Conservation (phyloP, 2,113 vertebrate genomes). For the Hystrix cristata region DNA sequence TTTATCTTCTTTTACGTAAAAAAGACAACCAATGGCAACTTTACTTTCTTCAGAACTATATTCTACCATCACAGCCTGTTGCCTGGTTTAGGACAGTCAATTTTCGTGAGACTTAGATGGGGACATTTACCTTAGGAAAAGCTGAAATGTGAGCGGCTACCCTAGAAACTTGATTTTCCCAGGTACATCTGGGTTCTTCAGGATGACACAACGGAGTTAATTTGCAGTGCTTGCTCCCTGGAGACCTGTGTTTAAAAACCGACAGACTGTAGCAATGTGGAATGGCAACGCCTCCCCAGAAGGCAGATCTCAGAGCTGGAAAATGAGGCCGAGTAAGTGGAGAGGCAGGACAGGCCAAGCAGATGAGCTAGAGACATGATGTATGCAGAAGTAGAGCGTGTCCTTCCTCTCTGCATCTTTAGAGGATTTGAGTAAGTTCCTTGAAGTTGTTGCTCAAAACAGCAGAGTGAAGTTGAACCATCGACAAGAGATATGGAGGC, state of each 20-base stretch:
- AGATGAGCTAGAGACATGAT: not conserved
- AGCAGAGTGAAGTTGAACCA: not conserved
- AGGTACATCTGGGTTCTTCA: not conserved
- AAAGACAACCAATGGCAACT: not conserved
- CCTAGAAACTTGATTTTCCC: not conserved
- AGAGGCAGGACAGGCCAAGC: not conserved
- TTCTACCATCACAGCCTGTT: not conserved
- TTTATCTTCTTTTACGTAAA: conserved; percentile 58
- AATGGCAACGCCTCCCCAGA: not conserved
- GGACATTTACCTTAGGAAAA: not conserved
- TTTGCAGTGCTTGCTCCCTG: not conserved
- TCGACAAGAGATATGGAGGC: not conserved
- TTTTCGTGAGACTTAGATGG: not conserved
- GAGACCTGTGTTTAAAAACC: not conserved
- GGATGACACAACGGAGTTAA: not conserved
- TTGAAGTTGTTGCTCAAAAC: not conserved
- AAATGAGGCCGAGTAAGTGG: not conserved
- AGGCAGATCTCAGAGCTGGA: not conserved
- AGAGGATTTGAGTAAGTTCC: not conserved
- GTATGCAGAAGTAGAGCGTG: not conserved
- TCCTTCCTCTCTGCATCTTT: not conserved
- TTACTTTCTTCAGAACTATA: not conserved
- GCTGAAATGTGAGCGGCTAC: not conserved
- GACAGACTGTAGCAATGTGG: not conserved
- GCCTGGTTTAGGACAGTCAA: not conserved